Conservation (phyloP, 1,140 invertebrate species). For the Pissodes strobi region DNA sequence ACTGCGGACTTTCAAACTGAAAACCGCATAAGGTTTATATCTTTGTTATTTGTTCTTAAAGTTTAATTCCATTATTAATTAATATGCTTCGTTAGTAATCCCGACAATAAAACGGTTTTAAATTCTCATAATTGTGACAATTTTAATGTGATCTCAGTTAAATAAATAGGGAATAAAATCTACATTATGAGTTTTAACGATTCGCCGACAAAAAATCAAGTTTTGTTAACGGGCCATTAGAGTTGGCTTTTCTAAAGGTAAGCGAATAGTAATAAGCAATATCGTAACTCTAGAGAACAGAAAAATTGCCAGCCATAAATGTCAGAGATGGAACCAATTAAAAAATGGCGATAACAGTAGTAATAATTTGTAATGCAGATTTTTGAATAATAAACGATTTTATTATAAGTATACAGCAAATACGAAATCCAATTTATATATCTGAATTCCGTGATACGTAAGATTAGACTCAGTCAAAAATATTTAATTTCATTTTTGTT, state of each 20-base stretch:
- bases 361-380: no score
- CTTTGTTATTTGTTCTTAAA: conserved; percentile 8
- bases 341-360: no score
- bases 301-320: no score
- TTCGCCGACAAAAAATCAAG: conserved; percentile 19
- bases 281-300: conserved; percentile 6
- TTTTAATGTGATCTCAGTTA: conserved; percentile 12
- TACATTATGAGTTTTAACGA: conserved; percentile 16
- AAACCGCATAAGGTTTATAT: neutral
- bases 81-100: conserved; percentile 18
- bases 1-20: neutral
- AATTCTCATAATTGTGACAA: conserved; percentile 28
- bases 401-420: no score
- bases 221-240: conserved; percentile 16
- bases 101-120: conserved; percentile 23
- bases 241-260: neutral
- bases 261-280: conserved; percentile 10
- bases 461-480: no score
- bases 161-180: conserved; percentile 19
- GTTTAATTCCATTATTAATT: conserved; percentile 27
- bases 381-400: no score
- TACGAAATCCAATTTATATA: no score
- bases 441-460: no score
- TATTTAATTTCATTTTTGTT: no score
- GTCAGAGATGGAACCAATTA: no score